phyloP scores from a whole-genome alignment of 1,140 invertebrate genomes.

The Tribolium madens region DNA sequence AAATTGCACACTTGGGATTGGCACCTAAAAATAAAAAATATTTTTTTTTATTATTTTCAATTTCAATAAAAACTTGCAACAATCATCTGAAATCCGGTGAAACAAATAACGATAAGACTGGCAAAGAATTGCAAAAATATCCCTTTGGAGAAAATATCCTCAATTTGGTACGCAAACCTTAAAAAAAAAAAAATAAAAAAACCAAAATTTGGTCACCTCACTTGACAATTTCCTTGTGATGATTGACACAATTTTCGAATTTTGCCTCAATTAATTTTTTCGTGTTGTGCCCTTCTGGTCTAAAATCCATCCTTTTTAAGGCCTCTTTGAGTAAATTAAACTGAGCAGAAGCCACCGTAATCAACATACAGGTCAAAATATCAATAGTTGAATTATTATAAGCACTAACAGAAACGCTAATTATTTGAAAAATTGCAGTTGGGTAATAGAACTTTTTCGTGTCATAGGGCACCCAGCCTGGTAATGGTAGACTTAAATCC shows the following conservation, averaged over 20 bases:
- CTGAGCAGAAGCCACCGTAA: slow-evolving; percentile 42
- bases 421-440: slow-evolving; percentile 35
- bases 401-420: slow-evolving; percentile 37
- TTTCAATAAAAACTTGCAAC: slow-evolving; percentile 37
- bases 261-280: background rate
- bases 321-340: slow-evolving; percentile 43
- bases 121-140: slow-evolving; percentile 47
- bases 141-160: slow-evolving; percentile 41
- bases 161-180: slow-evolving; percentile 33
- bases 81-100: slow-evolving; percentile 43
- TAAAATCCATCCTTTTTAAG: slow-evolving; percentile 39
- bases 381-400: slow-evolving; percentile 45
- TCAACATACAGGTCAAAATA: slow-evolving; percentile 37
- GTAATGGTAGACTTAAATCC: slow-evolving; percentile 26
- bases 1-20: slow-evolving; percentile 41
- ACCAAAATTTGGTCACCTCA: slow-evolving; percentile 12
- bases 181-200: background rate
- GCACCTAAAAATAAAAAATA: slow-evolving; percentile 3
- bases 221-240: slow-evolving; percentile 40
- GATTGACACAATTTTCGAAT: slow-evolving; percentile 18
- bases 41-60: slow-evolving; percentile 7
- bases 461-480: slow-evolving; percentile 44
- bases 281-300: background rate
- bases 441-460: slow-evolving; percentile 32
- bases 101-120: slow-evolving; percentile 40